Evolutionary conservation across 2,797 vertebrate species (phyloP).

Genomic region (Sebastes alutus): DNA sequence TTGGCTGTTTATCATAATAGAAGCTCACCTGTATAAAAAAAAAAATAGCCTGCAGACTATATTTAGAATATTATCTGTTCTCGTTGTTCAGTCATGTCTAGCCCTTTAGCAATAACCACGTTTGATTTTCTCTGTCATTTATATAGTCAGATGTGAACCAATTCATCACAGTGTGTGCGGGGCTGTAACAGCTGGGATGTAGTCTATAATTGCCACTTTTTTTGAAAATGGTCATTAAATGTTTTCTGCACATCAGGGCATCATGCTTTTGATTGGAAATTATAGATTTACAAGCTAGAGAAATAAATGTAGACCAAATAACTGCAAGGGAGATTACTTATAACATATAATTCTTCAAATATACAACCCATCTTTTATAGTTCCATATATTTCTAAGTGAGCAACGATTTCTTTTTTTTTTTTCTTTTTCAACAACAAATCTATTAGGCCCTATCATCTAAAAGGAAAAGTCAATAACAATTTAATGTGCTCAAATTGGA

Average conservation of each 20-base stretch:
- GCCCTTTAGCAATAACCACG: neutral
- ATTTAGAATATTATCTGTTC: neutral
- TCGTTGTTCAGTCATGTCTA: neutral
- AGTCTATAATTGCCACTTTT: neutral
- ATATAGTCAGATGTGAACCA: neutral
- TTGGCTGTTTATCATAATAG: slow-evolving; percentile 18
- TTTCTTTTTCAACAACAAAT: neutral
- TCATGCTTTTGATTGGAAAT: neutral
- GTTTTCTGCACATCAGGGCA: neutral
- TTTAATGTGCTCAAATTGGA: neutral
- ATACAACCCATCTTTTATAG: neutral
- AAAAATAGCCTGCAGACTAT: slow-evolving; percentile 23
- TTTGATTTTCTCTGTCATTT: neutral
- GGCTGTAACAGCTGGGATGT: neutral
- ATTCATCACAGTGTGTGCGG: neutral
- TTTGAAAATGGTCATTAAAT: neutral
- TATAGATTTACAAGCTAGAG: neutral
- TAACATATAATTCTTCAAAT: neutral
- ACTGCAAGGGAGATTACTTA: neutral
- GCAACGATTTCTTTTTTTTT: neutral
- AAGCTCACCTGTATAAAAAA: slow-evolving; percentile 12
- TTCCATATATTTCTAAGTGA: neutral
- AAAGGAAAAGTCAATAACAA: neutral
- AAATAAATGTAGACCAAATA: neutral
- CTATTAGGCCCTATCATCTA: neutral